Base-by-base conservation (phyloP, 1,140 invertebrate species). In the Sesamia nonagrioides region DNA sequence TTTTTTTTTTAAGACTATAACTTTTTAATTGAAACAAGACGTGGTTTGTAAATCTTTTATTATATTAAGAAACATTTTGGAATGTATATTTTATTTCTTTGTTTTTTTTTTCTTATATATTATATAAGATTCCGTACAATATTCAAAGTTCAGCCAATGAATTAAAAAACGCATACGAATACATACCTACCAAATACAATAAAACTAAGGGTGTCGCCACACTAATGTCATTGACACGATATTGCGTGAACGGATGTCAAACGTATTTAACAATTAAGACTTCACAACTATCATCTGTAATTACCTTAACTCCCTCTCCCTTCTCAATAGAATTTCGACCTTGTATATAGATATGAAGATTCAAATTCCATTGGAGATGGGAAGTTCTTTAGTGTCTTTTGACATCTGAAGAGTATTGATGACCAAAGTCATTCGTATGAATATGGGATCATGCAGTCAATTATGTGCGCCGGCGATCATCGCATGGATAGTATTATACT, bases 221-320 rank as follows among this genome's bases (percentile, higher is more conserved):
- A 81, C 33, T 74, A 81, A 78, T 75, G 76, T 81, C 76, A 71
- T 81, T 78, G 80, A 75, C 80, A 81, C 76, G 54, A 15, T 75
- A 78, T 78, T 58, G 80, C 72, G 77, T 73, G 60, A 79, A 79
- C 76, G 82, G 82, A 83, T 82, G 80, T 80, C 80, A 82, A 82
- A 80, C 75, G 77, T 78, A 82, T 84, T 82, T 84, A 82, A 80
- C 72, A 82, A 82, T 82, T 84, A 84, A 81, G 61, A 66, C 74
- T 77, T 66, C 56, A 66, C 35, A 66, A 11, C 33, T 27, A 13
- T 17, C 21, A 15, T 17, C 35, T 48, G 21, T 61, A 13, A 40
- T 60, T 50, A 68, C 45, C 50, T n/a, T 68, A 77, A 77, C 21
- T 52, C 2, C 6, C 0, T 8, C 0, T 11, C 18, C 8, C 8